A percentile compares a stretch with the other conserved stretches of the same genome.
Conservation (phyloP, 2,113 vertebrate species). For the Junco hyemalis region DNA sequence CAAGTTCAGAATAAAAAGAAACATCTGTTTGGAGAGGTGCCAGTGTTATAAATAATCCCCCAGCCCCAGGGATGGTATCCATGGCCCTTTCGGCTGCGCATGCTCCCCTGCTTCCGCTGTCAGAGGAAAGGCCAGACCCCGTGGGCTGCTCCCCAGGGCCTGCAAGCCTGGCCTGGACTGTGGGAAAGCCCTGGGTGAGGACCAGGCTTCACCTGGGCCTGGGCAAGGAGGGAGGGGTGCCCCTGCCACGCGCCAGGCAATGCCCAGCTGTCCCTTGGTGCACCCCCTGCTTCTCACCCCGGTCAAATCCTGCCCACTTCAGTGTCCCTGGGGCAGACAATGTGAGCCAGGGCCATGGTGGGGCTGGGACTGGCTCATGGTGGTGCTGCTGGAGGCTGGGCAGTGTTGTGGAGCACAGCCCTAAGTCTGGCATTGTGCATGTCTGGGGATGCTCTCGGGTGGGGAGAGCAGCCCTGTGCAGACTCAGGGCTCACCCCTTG, state of each 20-base stretch:
- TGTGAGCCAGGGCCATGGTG: background rate
- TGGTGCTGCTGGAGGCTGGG: background rate
- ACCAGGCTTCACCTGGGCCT: background rate
- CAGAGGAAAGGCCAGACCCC: background rate
- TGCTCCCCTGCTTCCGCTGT: constrained; percentile 34
- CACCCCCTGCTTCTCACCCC: background rate
- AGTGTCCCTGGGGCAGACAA: background rate
- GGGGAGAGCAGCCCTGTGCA: background rate
- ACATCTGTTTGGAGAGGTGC: constrained; percentile 79
- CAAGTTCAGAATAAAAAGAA: constrained; percentile 75
- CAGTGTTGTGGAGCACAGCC: background rate
- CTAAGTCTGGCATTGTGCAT: fast-evolving
- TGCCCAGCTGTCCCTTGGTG: background rate
- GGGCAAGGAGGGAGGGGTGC: background rate
- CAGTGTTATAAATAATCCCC: constrained; percentile 76
- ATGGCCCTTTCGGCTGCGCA: background rate
- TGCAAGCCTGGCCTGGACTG: constrained; percentile 25
- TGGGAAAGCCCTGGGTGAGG: constrained; percentile 67
- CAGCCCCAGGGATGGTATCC: constrained; percentile 38
- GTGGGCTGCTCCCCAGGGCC: background rate
- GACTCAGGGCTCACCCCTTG: background rate
- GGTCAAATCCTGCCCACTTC: background rate
- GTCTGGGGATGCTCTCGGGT: fast-evolving
- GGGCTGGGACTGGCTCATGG: background rate
- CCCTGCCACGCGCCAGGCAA: background rate